Evolutionary conservation across 2,797 vertebrate genomes (phyloP).

Genomic region (Hafferia zeledoni): DNA sequence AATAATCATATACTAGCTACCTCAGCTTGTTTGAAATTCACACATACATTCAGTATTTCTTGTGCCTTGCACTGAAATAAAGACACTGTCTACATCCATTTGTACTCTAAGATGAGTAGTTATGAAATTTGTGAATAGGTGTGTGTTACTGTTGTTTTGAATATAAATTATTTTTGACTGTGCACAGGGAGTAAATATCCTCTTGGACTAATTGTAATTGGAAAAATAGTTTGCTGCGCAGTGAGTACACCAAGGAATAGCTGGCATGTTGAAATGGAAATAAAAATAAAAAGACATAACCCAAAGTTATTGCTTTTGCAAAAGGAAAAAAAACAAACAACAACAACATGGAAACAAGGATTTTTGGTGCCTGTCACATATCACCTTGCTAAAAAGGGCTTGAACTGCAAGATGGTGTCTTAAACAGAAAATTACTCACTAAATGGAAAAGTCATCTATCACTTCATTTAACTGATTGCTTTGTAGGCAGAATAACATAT

Average conservation of each 20-base stretch:
- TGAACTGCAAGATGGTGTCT: not conserved
- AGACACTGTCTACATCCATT: not conserved
- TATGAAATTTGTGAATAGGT: not conserved
- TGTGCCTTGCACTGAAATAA: not conserved
- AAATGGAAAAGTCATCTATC: not conserved
- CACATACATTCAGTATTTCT: not conserved
- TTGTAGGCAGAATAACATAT: not conserved
- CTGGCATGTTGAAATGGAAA: not conserved
- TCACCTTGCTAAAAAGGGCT: not conserved
- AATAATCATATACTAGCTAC: not conserved
- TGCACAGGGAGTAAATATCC: not conserved
- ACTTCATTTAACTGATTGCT: not conserved
- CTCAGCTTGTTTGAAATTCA: not conserved
- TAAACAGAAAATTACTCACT: not conserved
- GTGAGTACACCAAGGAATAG: not conserved
- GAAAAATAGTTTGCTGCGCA: not conserved
- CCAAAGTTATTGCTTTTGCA: not conserved
- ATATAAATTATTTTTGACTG: not conserved
- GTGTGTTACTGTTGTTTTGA: not conserved
- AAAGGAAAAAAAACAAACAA: not conserved
- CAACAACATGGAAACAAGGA: not conserved
- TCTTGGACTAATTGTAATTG: not conserved
- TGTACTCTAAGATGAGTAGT: not conserved
- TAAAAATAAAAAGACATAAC: fast-evolving
- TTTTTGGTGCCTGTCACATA: not conserved